Evolutionary conservation across 2,797 vertebrate genomes (phyloP).

Genomic region (Peromyscus eremicus): DNA sequence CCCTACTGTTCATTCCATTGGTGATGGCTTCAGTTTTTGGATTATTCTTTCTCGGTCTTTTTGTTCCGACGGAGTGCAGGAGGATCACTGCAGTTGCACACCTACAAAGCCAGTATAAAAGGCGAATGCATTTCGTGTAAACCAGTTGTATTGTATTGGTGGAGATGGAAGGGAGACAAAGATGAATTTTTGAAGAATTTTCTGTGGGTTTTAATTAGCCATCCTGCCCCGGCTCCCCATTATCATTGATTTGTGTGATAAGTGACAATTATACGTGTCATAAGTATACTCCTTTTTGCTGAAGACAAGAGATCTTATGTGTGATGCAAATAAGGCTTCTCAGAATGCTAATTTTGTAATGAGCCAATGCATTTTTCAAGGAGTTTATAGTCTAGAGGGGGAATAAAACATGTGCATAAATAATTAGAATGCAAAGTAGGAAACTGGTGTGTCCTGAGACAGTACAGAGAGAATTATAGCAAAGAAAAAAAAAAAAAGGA

Average conservation of each 20-base stretch:
- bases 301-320: slow-evolving; percentile 84
- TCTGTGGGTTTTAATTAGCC: slow-evolving; percentile 79
- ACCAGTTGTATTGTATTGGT: neutral
- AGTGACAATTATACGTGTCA: slow-evolving; percentile 85
- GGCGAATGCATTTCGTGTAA: slow-evolving; percentile 23
- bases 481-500: neutral
- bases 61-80: neutral
- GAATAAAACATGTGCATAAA: slow-evolving; percentile 84
- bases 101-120: neutral
- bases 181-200: slow-evolving; percentile 75
- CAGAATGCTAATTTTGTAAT: slow-evolving; percentile 85
- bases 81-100: neutral
- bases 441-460: slow-evolving; percentile 73
- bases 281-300: slow-evolving; percentile 81
- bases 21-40: neutral
- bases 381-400: slow-evolving; percentile 79
- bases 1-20: neutral
- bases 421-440: slow-evolving; percentile 84
- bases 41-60: slow-evolving; percentile 14
- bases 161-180: slow-evolving; percentile 53
- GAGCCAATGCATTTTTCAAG: slow-evolving; percentile 83
- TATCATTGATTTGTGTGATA: slow-evolving; percentile 83
- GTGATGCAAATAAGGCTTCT: slow-evolving; percentile 83
- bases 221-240: slow-evolving; percentile 79
- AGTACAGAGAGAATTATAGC: slow-evolving; percentile 70